Evolutionary conservation across 2,888 invertebrate genomes (phyloP), one percentile per base, ranked within the genome.

Genomic region (Neoascia interrupta): DNA sequence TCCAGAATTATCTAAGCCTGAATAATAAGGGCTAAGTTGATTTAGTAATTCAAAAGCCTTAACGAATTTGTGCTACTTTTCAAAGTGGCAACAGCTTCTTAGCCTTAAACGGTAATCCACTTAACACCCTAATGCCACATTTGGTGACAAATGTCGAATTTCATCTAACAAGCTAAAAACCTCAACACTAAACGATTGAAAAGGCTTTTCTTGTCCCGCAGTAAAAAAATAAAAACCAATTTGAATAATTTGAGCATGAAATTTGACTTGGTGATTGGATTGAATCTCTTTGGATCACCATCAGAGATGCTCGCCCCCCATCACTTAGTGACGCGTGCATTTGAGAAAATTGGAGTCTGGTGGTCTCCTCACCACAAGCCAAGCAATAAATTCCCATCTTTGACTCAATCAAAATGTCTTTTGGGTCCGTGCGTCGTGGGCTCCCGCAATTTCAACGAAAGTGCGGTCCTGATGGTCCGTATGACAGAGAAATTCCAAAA

Each of bases 221-320:
- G n/a, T n/a, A n/a, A 51, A 3, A 3, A 3, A 28, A 47, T 31
- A 54, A 60, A 54, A 72, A 47, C 60, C 47, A 66, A 79, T 72
- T 73, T 73, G 61, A 79, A 73, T 73, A 60, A 41, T 53, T 76
- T 47, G 45, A 54, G 70, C 72, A 54, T 51, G 39, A 61, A 66
- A 79, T 79, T 73, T 79, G 79, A 79, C 73, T 79, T 79, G 54
- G 66, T 73, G 66, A 79, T 76, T 58, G 58, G 15, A 51, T 58
- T 58, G 49, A 58, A 53, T 75, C 54, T 3, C 39, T 13, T 39
- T 18, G 11, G 28, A 60, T 26, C 21, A 16, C 2, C 28, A 3
- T 28, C n/a, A 26, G 5, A 26, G 26, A 31, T 31, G 10, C 31
- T n/a, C 41, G 41, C 16, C 21, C 6, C 26, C 18, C 51, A 63